phyloP scores from a whole-genome alignment of 2,888 invertebrate genomes.

The Heliconius ethilla region DNA sequence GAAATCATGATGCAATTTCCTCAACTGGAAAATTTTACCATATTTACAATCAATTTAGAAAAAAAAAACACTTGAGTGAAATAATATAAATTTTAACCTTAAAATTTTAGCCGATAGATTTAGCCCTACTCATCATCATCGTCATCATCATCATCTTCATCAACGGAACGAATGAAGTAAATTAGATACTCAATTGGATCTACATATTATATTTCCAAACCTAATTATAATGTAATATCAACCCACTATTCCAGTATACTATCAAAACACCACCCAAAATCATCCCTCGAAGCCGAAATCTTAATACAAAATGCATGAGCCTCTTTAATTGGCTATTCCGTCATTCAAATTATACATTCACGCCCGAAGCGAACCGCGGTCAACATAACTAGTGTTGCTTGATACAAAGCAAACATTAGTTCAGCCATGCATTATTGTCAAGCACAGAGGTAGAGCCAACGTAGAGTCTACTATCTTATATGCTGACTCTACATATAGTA shows the following conservation, averaged over 20 bases:
- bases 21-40: no score
- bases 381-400: slow-evolving; percentile 74
- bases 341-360: slow-evolving; percentile 76
- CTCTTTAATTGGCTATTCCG: slow-evolving; percentile 78
- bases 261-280: slow-evolving; percentile 3
- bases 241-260: background rate
- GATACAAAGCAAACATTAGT: slow-evolving; percentile 81
- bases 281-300: slow-evolving; percentile 41
- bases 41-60: no score
- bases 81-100: no score
- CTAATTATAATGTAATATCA: background rate
- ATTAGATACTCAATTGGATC: background rate
- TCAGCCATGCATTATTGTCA: slow-evolving; percentile 82
- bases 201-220: background rate
- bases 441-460: slow-evolving; percentile 65
- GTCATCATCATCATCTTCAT: background rate
- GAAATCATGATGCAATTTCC: no score
- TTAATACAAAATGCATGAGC: slow-evolving; percentile 74
- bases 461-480: slow-evolving; percentile 49
- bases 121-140: no score
- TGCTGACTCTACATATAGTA: slow-evolving; percentile 38
- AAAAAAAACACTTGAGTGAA: no score
- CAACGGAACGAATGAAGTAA: background rate
- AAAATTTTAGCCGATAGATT: no score
- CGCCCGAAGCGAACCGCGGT: slow-evolving; percentile 74